Conservation (phyloP, 2,113 vertebrate genomes). For the Tachysurus fulvidraco region DNA sequence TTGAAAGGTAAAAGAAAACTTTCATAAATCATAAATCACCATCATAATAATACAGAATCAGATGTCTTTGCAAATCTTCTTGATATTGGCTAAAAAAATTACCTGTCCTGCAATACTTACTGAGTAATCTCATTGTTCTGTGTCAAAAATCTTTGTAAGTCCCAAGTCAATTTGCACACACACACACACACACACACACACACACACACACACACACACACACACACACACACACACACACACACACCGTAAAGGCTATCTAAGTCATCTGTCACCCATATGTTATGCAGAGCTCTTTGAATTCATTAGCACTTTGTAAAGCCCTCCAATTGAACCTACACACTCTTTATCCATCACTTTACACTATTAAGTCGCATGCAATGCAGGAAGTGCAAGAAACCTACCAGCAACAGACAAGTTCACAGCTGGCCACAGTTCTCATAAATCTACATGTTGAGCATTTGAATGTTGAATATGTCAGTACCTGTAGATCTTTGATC, state of each 20-base stretch:
- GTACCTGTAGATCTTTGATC: neutral
- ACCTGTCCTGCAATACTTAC: neutral
- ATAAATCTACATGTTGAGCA: slow-evolving; percentile 8
- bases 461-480: neutral
- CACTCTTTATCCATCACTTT: neutral
- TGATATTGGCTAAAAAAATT: neutral
- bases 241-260: neutral
- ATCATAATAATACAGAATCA: neutral
- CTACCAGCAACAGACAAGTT: neutral
- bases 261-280: neutral
- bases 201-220: no score
- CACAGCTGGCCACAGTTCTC: neutral
- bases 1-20: neutral
- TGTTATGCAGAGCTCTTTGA: neutral
- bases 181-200: no score
- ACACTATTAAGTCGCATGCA: neutral
- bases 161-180: no score
- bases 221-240: no score
- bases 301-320: neutral
- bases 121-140: no score
- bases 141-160: no score
- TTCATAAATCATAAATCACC: neutral
- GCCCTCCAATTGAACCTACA: neutral
- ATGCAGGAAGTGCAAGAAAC: neutral
- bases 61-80: neutral